Evolutionary conservation across 2,113 vertebrate species (phyloP).

Genomic region (Chascanopsetta lugubris): DNA sequence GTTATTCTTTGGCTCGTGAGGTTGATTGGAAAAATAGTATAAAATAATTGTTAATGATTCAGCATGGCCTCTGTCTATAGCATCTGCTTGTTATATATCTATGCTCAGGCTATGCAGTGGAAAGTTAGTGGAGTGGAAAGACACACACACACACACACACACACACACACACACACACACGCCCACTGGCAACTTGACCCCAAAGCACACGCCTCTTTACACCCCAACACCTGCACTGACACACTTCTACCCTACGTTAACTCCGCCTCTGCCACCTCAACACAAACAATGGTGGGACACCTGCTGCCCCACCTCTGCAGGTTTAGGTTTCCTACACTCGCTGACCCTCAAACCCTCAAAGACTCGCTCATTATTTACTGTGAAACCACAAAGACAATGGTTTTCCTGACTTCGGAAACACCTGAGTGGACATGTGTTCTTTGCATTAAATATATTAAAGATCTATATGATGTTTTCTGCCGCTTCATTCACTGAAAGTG

Average conservation of each 20-base stretch:
- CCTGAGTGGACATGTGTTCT: not conserved
- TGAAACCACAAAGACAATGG: not conserved
- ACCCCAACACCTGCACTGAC: conserved; percentile 57
- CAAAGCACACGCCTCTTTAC: conserved; percentile 15
- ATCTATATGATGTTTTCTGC: not conserved
- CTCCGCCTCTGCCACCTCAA: conserved; percentile 18
- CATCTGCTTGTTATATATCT: conserved; percentile 45
- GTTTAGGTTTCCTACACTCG: conserved; percentile 19
- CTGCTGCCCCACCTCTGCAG: conserved; percentile 33
- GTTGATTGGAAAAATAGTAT: not conserved
- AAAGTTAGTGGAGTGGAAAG: conserved; percentile 4
- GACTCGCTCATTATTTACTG: not conserved
- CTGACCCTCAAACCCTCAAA: not conserved
- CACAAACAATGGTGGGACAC: conserved; percentile 34
- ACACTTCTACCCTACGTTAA: conserved; percentile 34
- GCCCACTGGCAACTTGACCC: conserved; percentile 44
- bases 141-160: not conserved
- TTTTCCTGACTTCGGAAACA: not conserved
- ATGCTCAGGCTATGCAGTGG: conserved; percentile 19
- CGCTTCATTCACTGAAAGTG: no score
- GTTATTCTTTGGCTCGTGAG: no score
- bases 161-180: conserved; percentile 15
- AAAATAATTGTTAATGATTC: not conserved
- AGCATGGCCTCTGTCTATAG: not conserved
- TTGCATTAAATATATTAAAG: no score